Conservation (phyloP, 2,888 invertebrate genomes). For the Anagyrus pseudococci region DNA sequence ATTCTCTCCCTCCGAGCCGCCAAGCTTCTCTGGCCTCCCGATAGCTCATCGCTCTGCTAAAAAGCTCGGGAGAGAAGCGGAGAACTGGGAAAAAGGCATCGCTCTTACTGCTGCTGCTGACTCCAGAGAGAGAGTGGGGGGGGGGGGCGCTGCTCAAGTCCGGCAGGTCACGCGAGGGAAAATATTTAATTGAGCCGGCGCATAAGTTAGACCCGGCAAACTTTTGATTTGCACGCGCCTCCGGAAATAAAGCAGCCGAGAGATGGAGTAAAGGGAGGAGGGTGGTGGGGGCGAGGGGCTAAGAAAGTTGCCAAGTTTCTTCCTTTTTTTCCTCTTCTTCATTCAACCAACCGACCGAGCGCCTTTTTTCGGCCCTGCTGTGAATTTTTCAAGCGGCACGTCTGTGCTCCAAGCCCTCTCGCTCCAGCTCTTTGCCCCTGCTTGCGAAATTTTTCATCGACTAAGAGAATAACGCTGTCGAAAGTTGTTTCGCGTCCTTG, state of each 20-base stretch:
- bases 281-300: neutral
- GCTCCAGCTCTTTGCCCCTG: no score
- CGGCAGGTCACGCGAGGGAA: slow-evolving; percentile 7
- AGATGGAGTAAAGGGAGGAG: no score
- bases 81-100: no score
- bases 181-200: slow-evolving; percentile 28
- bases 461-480: neutral
- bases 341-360: neutral
- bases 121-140: no score
- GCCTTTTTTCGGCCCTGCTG: neutral
- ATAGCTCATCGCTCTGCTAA: neutral
- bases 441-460: neutral
- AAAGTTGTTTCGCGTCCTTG: no score
- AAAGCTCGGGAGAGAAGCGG: neutral
- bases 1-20: no score
- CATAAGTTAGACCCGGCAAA: slow-evolving; percentile 21
- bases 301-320: neutral
- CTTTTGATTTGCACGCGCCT: slow-evolving; percentile 21
- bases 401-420: neutral
- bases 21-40: neutral
- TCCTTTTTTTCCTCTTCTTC: neutral
- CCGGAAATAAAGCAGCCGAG: neutral
- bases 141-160: no score
- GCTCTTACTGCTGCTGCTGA: no score
- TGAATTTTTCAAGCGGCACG: neutral